Percentiles rank a stretch among this genome's conserved stretches.
Evolutionary conservation across 1,140 invertebrate species (phyloP).

Genomic region (Microplitis demolitor): DNA sequence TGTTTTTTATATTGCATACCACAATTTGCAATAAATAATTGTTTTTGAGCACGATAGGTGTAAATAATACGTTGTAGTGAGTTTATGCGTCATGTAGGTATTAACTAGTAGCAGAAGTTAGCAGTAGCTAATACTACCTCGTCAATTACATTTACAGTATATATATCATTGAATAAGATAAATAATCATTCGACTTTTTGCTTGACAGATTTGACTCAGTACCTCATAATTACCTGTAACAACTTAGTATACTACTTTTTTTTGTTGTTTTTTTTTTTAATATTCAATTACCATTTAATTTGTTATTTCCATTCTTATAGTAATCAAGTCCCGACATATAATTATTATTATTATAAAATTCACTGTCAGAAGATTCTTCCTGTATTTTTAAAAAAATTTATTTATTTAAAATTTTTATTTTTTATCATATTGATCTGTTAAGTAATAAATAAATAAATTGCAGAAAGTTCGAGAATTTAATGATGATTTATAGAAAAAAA

Average conservation of each 20-base stretch:
- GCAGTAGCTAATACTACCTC: not conserved
- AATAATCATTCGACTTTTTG: slow-evolving; percentile 22
- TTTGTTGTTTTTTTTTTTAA: not conserved
- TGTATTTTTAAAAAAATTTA: no score
- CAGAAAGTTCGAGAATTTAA: no score
- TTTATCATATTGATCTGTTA: no score
- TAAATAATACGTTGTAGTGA: slow-evolving; percentile 11
- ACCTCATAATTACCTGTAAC: slow-evolving; percentile 7
- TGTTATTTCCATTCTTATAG: no score
- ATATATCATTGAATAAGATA: not conserved
- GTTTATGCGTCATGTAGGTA: slow-evolving; percentile 16
- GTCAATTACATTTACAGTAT: not conserved
- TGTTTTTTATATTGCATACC: not conserved
- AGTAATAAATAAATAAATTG: no score
- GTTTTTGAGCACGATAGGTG: slow-evolving; percentile 27
- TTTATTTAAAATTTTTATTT: no score
- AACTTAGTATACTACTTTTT: not conserved
- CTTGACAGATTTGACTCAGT: not conserved
- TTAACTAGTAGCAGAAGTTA: not conserved
- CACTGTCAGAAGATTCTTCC: no score
- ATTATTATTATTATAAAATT: not conserved
- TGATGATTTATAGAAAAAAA: no score
- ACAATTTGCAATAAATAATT: slow-evolving; percentile 22
- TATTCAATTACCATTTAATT: not conserved
- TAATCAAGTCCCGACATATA: not conserved